A percentile compares a stretch with the other conserved stretches of the same genome.
phyloP scores from a whole-genome alignment of 2,797 vertebrate species.

The Momotus momota region DNA sequence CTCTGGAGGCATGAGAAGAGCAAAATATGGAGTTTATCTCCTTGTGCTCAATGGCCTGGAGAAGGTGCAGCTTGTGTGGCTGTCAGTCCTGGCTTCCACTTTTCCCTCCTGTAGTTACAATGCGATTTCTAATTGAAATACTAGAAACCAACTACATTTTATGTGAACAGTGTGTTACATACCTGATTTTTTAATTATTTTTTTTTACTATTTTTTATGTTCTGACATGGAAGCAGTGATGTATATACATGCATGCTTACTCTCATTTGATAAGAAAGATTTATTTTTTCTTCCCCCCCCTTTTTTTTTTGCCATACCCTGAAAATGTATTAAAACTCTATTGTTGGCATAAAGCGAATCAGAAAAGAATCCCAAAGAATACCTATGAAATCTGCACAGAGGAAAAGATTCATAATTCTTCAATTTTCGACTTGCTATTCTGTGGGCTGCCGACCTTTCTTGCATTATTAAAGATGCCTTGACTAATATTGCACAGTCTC shows the following conservation, averaged over 20 bases:
- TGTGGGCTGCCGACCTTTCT: conserved; percentile 57
- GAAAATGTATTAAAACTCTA: neutral
- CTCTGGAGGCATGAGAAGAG: neutral
- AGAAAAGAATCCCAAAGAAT: neutral
- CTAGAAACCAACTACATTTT: neutral
- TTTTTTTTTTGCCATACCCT: neutral
- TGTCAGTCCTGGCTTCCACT: neutral
- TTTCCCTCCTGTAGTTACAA: neutral
- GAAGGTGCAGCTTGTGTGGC: neutral
- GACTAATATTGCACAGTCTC: conserved; percentile 37
- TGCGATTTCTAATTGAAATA: neutral
- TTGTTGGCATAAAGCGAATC: neutral
- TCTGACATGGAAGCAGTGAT: neutral
- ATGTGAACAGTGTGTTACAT: neutral
- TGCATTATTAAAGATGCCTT: conserved; percentile 68
- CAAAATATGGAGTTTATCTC: neutral
- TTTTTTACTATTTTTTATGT: neutral
- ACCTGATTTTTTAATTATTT: neutral
- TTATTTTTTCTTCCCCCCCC: too few species aligned
- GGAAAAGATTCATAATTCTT: conserved; percentile 25
- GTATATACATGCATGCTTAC: neutral
- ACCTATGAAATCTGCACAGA: neutral
- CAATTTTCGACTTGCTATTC: conserved; percentile 18
- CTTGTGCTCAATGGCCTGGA: neutral
- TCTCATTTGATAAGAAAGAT: neutral